phyloP scores from a whole-genome alignment of 2,888 invertebrate genomes.

The Parnassius orleans region DNA sequence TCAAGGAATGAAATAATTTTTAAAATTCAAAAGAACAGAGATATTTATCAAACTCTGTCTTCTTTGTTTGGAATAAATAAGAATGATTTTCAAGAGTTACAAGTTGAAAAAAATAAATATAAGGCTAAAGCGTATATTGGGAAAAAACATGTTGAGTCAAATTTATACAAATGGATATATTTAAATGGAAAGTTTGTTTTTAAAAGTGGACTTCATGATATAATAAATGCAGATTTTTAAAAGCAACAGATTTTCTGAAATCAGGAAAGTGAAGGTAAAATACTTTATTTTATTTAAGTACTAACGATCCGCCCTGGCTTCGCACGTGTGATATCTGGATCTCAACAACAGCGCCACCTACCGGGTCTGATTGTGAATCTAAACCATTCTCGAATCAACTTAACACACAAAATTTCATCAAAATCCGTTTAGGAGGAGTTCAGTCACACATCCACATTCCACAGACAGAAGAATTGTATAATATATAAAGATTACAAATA shows the following conservation, averaged over 20 bases:
- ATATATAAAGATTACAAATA: slow-evolving; percentile 6
- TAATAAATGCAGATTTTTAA: slow-evolving; percentile 47
- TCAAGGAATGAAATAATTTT: slow-evolving; percentile 79
- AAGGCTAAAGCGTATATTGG: slow-evolving; percentile 81
- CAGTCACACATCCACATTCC: no score
- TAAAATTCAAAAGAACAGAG: slow-evolving; percentile 79
- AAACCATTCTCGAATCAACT: no score
- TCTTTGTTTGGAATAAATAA: slow-evolving; percentile 54
- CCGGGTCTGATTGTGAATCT: no score
- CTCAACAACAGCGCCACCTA: no score
- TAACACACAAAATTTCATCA: no score
- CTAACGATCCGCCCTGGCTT: no score
- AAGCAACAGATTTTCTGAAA: background rate
- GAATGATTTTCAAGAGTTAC: slow-evolving; percentile 58
- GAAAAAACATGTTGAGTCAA: slow-evolving; percentile 44
- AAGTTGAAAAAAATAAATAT: slow-evolving; percentile 67
- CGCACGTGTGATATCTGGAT: no score
- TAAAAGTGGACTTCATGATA: slow-evolving; percentile 65
- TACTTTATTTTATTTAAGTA: slow-evolving; percentile 12
- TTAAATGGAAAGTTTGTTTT: slow-evolving; percentile 82
- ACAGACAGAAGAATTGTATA: no score
- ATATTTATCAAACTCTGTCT: slow-evolving; percentile 75
- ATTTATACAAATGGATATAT: slow-evolving; percentile 81
- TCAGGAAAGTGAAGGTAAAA: slow-evolving; percentile 9
- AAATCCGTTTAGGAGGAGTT: no score